These are phyloP conservation scores for Aurelia sp. DNA, from an alignment of 30 jellyfish, hydroid and myxozoan genomes.

Conservation along the genomic window DNA sequence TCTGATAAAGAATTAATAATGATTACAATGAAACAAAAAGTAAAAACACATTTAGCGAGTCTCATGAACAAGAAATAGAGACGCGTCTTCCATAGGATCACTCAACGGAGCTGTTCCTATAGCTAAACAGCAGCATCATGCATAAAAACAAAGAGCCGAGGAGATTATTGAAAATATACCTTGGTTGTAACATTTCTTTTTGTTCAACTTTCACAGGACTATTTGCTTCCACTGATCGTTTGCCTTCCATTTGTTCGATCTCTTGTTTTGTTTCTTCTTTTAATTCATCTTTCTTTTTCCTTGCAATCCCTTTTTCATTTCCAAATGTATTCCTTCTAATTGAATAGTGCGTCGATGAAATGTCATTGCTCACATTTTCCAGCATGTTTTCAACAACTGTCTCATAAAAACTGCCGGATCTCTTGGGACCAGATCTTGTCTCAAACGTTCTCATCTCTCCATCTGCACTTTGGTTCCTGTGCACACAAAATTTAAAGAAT, in stretches of 20 bases:
- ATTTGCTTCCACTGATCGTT: too few species aligned
- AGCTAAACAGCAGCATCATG: too few species aligned
- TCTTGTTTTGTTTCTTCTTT: neutral
- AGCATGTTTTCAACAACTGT: conserved; percentile 73
- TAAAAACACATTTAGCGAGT: too few species aligned
- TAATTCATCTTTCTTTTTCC: neutral
- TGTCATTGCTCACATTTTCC: conserved; percentile 58
- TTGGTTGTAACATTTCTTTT: too few species aligned
- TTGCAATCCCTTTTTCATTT: conserved; percentile 21
- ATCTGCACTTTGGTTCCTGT: conserved; percentile 50
- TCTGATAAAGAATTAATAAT: too few species aligned
- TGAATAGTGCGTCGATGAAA: conserved; percentile 70
- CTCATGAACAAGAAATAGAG: too few species aligned
- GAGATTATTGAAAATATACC: too few species aligned
- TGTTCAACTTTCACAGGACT: too few species aligned
- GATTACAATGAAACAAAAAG: too few species aligned
- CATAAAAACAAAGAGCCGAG: too few species aligned
- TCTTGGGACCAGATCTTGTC: conserved; percentile 43
- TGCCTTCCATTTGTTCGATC: neutral
- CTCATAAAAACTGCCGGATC: conserved; percentile 67
- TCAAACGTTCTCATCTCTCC: neutral
- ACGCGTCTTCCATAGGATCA: too few species aligned
- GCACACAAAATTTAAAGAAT: conserved; percentile 38
- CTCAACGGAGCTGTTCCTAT: too few species aligned
- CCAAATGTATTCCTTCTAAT: conserved; percentile 28